These are phyloP conservation scores for Helicoverpa assulta DNA, from an alignment of 2,888 invertebrate species.

Conservation along the genomic window DNA sequence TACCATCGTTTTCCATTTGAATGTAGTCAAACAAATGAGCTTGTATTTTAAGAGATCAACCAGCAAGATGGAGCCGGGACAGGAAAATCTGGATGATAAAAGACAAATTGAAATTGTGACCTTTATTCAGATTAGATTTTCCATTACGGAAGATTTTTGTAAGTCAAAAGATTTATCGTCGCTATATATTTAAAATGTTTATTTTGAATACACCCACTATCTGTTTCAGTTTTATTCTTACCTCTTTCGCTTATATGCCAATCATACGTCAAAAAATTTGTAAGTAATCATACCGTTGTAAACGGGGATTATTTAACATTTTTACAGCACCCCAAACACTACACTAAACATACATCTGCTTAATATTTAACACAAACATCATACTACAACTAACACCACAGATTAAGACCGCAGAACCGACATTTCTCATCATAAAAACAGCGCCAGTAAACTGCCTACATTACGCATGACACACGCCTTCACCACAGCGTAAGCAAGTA, in stretches of 20 bases:
- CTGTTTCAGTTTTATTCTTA: too few species aligned
- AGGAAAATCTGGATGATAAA: slow-evolving; percentile 44
- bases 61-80: slow-evolving; percentile 43
- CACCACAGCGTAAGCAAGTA: slow-evolving; percentile 54
- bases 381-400: not conserved
- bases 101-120: slow-evolving; percentile 52
- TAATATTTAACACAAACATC: not conserved
- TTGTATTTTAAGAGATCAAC: slow-evolving; percentile 55
- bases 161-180: slow-evolving; percentile 29
- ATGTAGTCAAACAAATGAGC: slow-evolving; percentile 58
- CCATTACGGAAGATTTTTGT: slow-evolving; percentile 22
- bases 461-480: slow-evolving; percentile 58
- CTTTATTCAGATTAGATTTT: slow-evolving; percentile 53
- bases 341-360: not conserved
- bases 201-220: not conserved
- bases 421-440: slow-evolving; percentile 50
- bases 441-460: slow-evolving; percentile 49
- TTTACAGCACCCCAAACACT: too few species aligned
- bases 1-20: slow-evolving; percentile 45
- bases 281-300: too few species aligned
- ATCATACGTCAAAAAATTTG: too few species aligned
- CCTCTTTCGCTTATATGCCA: too few species aligned
- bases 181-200: slow-evolving; percentile 18
- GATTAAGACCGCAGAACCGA: slow-evolving; percentile 16
- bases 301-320: too few species aligned